phyloP scores from a whole-genome alignment of 92 coral and sea anemone genomes.

The Phenganax stokvisi region DNA sequence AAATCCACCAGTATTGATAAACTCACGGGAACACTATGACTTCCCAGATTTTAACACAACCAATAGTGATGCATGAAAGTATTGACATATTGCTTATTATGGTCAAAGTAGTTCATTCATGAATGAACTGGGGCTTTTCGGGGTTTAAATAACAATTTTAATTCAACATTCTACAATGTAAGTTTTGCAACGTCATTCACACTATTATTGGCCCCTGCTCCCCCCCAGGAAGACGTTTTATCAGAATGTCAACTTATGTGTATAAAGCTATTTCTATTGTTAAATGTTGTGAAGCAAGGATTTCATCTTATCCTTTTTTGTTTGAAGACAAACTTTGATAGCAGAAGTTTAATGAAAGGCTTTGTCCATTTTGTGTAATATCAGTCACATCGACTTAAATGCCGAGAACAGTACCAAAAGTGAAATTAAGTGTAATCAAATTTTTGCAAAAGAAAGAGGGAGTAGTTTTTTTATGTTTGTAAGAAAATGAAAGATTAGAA shows the following conservation, averaged over 20 bases:
- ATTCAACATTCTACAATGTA: conserved; percentile 30
- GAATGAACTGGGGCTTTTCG: conserved; percentile 38
- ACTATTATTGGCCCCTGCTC: conserved; percentile 27
- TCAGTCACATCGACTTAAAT: conserved; percentile 40
- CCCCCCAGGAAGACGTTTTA: conserved; percentile 37
- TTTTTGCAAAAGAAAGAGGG: background rate
- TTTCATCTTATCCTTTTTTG: conserved; percentile 26
- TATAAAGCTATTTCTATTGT: conserved; percentile 28
- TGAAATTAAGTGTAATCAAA: conserved; percentile 17
- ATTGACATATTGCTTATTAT: conserved; percentile 28
- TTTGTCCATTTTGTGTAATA: conserved; percentile 42
- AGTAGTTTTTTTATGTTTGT: conserved; percentile 30
- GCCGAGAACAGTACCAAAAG: conserved; percentile 36
- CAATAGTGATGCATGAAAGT: conserved; percentile 43
- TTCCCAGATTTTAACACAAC: conserved; percentile 37
- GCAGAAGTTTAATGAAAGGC: too few species aligned
- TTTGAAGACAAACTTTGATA: too few species aligned
- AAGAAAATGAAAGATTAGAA: conserved; percentile 36
- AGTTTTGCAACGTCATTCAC: conserved; percentile 38
- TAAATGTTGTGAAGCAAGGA: conserved; percentile 34
- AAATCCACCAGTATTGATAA: conserved; percentile 42
- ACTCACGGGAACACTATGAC: conserved; percentile 44
- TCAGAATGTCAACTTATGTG: conserved; percentile 39
- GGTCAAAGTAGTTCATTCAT: conserved; percentile 26
- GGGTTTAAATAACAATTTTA: conserved; percentile 28